A percentile compares a stretch with the other conserved stretches of the same genome.
These are phyloP conservation scores for Hippocampus guttulatus DNA, from an alignment of 2,113 vertebrate species.

Conservation along the genomic window DNA sequence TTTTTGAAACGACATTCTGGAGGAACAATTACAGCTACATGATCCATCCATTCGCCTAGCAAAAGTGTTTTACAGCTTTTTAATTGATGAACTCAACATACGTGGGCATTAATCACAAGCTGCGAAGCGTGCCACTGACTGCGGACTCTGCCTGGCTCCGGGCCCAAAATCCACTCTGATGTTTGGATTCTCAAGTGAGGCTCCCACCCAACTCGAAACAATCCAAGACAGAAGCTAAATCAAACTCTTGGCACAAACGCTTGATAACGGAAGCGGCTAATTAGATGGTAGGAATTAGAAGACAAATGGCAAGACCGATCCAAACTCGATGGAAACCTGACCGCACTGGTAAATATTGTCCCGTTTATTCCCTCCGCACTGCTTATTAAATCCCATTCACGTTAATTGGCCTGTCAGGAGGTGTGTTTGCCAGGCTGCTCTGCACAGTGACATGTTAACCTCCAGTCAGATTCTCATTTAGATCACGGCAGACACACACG, in stretches of 20 bases:
- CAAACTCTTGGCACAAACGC: slow-evolving; percentile 44
- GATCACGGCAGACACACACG: slow-evolving; percentile 38
- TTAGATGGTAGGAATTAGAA: slow-evolving; percentile 35
- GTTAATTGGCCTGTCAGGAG: slow-evolving; percentile 60
- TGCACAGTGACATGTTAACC: slow-evolving; percentile 59
- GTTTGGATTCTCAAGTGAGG: slow-evolving; percentile 49
- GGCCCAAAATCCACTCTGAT: slow-evolving; percentile 48
- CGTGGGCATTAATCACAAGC: slow-evolving; percentile 3
- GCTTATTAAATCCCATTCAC: slow-evolving; percentile 54
- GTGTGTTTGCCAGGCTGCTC: slow-evolving; percentile 54
- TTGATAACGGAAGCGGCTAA: slow-evolving; percentile 31
- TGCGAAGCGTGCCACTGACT: slow-evolving; percentile 3
- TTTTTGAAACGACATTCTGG: slow-evolving; percentile 47
- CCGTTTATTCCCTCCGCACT: slow-evolving; percentile 28
- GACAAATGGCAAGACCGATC: slow-evolving; percentile 37
- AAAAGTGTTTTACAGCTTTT: slow-evolving; percentile 1
- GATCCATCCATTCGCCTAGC: background rate
- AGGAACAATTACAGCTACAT: slow-evolving; percentile 23
- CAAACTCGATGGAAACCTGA: slow-evolving; percentile 46
- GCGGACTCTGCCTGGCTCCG: slow-evolving; percentile 19
- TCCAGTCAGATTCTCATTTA: slow-evolving; percentile 65
- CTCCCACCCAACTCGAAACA: slow-evolving; percentile 41
- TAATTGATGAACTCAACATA: slow-evolving; percentile 2
- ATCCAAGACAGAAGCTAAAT: slow-evolving; percentile 41
- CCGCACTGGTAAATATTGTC: slow-evolving; percentile 50